Base-by-base conservation (phyloP, 2,113 vertebrate species). In the Paramisgurnus dabryanus region DNA sequence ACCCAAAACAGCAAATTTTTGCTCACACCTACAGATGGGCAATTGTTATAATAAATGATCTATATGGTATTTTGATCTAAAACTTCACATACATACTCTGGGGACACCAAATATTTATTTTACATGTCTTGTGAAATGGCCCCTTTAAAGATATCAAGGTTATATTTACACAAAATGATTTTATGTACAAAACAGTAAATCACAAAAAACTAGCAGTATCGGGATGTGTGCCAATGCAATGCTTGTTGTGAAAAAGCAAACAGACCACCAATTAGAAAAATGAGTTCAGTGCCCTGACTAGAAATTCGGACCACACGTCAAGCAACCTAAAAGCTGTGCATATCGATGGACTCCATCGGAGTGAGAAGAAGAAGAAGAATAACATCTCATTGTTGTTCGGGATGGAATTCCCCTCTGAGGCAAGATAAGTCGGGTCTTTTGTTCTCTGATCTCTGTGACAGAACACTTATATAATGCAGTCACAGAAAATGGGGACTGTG, bases 401-500 rank as follows among this genome's bases (percentile, higher is more conserved):
- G 63, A 15, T 18, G 75, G 63, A 76, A 77, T 77, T 77, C 63
- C 75, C 75, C 63, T 77, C 63, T 41, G 47, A 77, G n/a, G 10
- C 11, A 45, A 77, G 61, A 77, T 55, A 77, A 77, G 75, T 76
- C 73, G 43, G 50, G 65, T 53, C 80, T 73, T 84, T 82, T 77
- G 78, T 80, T 76, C 71, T 68, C 13, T 34, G 60, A 55, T 34
- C 55, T 61, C 63, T 50, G 80, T 82, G 73, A 76, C 43, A 76
- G 73, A 76, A 63, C 15, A 43, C 73, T 64, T 84, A 82, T 53
- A 79, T 82, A 84, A 82, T 65, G 67, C 80, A 71, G 45, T 67
- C 80, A 40, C 8, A 64, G 60, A 79, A 78, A 84, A 84, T 79
- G 65, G 70, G 58, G 57, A 47, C 68, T 75, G 63, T 70, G 76